These are phyloP conservation scores for Monochamus saltuarius DNA, from an alignment of 1,140 invertebrate genomes.

Conservation along the genomic window DNA sequence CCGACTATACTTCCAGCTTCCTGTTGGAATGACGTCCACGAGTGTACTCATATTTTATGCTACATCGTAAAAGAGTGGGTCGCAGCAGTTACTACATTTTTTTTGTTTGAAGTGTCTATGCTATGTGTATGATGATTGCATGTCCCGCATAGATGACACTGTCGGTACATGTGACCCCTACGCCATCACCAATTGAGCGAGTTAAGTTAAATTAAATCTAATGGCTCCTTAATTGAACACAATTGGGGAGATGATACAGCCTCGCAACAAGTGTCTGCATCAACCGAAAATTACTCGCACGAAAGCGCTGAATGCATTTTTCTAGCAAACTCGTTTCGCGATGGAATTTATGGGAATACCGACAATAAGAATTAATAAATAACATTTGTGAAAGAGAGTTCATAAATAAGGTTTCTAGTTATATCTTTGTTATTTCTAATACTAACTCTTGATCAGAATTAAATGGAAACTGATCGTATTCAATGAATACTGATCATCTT, in stretches of 20 bases:
- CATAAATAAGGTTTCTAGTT: background rate
- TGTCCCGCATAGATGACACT: constrained; percentile 44
- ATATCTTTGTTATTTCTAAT: background rate
- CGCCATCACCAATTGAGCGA: constrained; percentile 49
- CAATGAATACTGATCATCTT: no score
- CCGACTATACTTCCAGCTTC: background rate
- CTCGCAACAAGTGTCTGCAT: constrained; percentile 39
- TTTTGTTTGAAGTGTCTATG: constrained; percentile 23
- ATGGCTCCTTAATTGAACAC: constrained; percentile 47
- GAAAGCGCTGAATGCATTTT: background rate
- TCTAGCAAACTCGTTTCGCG: background rate
- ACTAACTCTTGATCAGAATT: no score
- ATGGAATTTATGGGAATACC: background rate
- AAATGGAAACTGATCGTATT: no score
- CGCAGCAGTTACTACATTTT: constrained; percentile 18
- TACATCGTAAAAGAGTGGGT: constrained; percentile 15
- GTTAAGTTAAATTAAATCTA: constrained; percentile 50
- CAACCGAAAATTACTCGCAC: constrained; percentile 16
- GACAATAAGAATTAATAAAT: background rate
- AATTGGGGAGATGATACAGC: constrained; percentile 44
- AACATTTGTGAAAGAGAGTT: background rate
- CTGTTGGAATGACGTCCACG: background rate
- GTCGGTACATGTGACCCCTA: constrained; percentile 47
- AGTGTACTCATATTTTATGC: background rate
- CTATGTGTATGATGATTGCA: constrained; percentile 32